Conservation (phyloP, 1,140 invertebrate species). For the Cecropterus lyciades region DNA sequence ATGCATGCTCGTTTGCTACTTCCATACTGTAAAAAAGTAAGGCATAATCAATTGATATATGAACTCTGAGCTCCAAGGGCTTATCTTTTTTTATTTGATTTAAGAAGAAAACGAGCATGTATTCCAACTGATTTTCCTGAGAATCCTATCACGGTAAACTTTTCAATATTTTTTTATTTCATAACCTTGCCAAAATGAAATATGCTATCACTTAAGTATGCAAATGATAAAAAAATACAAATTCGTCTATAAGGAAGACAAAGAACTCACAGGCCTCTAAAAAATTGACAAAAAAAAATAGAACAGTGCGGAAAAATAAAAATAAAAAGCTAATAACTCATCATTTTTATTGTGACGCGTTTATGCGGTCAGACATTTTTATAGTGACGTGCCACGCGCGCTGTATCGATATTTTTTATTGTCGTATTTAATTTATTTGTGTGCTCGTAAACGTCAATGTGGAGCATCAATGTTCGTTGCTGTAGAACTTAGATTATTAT, state of each 20-base stretch:
- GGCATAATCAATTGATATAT: too few species aligned
- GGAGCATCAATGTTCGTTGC: conserved; percentile 60
- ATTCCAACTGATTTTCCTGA: too few species aligned
- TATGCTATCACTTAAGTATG: too few species aligned
- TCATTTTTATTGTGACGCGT: conserved; percentile 67
- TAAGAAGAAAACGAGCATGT: too few species aligned
- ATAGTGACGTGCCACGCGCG: conserved; percentile 74
- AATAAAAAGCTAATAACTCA: conserved; percentile 52
- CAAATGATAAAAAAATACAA: too few species aligned
- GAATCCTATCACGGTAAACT: too few species aligned
- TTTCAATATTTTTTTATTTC: too few species aligned
- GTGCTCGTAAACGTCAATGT: conserved; percentile 70
- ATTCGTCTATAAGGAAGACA: neutral
- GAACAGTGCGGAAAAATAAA: conserved; percentile 39
- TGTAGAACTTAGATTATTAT: conserved; percentile 70
- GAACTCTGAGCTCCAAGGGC: too few species aligned
- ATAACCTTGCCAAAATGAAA: too few species aligned
- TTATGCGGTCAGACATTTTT: conserved; percentile 62
- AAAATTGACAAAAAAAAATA: conserved; percentile 2
- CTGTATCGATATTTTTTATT: conserved; percentile 75
- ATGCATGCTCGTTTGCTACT: too few species aligned
- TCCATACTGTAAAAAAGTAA: too few species aligned
- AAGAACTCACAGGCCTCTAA: conserved; percentile 15
- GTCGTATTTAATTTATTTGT: conserved; percentile 75
- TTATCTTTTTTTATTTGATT: too few species aligned